A percentile compares a stretch with the other conserved stretches of the same genome.
phyloP scores from a whole-genome alignment of 92 coral and sea anemone species.

The Zoanthus solanderi region DNA sequence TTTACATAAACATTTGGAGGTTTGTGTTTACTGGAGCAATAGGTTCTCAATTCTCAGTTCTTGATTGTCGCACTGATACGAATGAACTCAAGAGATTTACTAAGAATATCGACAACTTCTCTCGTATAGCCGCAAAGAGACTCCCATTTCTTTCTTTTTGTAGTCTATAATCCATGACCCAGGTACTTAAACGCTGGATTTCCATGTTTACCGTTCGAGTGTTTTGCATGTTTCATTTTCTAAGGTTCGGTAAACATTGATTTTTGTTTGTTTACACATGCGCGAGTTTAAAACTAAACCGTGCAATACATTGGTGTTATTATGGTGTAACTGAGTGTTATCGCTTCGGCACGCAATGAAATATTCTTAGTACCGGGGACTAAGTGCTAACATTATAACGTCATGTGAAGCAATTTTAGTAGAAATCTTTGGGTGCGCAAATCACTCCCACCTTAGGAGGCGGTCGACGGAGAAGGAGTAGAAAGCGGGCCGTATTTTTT shows the following conservation, averaged over 20 bases:
- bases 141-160: background rate
- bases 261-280: slow-evolving; percentile 35
- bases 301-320: slow-evolving; percentile 37
- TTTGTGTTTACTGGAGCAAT: slow-evolving; percentile 16
- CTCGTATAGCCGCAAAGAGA: background rate
- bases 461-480: background rate
- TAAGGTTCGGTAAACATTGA: slow-evolving; percentile 28
- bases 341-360: slow-evolving; percentile 53
- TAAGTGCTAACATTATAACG: slow-evolving; percentile 40
- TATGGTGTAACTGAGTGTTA: slow-evolving; percentile 51
- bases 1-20: slow-evolving; percentile 37
- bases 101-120: background rate
- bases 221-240: background rate
- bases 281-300: slow-evolving; percentile 16
- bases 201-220: background rate
- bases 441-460: slow-evolving; percentile 21
- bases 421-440: background rate
- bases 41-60: background rate
- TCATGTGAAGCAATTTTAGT: slow-evolving; percentile 40
- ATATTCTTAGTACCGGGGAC: slow-evolving; percentile 25
- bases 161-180: background rate
- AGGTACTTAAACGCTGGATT: background rate
- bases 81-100: background rate
- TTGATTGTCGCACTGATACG: slow-evolving; percentile 46
- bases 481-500: slow-evolving; percentile 15